Conservation (phyloP, 2,888 invertebrate species). For the Hydrotaea diabolus region DNA sequence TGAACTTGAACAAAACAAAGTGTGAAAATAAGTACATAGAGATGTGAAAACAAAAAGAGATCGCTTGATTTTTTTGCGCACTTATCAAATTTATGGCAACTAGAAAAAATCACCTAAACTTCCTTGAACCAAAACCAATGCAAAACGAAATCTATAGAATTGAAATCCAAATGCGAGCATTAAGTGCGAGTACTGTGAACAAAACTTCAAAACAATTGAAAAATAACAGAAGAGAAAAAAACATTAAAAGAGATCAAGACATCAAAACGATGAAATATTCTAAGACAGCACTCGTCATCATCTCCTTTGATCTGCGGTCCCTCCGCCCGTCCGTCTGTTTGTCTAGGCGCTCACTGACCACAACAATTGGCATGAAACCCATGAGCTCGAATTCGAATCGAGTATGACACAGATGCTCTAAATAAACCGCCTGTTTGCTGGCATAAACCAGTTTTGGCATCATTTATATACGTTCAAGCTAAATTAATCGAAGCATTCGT, state of each 20-base stretch:
- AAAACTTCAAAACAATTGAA: slow-evolving; percentile 25
- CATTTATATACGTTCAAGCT: neutral
- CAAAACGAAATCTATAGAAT: neutral
- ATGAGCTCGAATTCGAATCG: neutral
- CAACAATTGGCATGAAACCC: neutral
- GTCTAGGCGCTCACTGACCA: neutral
- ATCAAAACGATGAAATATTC: neutral
- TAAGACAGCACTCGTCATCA: neutral
- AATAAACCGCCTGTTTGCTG: neutral
- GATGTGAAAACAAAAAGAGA: slow-evolving; percentile 24
- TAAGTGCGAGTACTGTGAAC: slow-evolving; percentile 2
- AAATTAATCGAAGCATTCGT: neutral
- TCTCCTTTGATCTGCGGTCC: neutral
- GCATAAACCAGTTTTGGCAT: slow-evolving; percentile 32
- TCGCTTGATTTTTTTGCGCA: slow-evolving; percentile 11
- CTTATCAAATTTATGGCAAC: slow-evolving; percentile 17
- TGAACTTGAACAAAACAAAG: slow-evolving; percentile 39
- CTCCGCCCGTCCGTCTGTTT: neutral
- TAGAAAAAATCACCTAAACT: slow-evolving; percentile 46
- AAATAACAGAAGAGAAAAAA: slow-evolving; percentile 24
- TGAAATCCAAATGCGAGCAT: neutral
- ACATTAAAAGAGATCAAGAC: neutral
- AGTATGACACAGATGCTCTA: slow-evolving; percentile 43
- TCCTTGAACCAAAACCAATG: slow-evolving; percentile 56
- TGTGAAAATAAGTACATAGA: neutral